A percentile compares a stretch with the other conserved stretches of the same genome.
Conservation (phyloP, 2,797 vertebrate genomes). For the Agapornis canus region DNA sequence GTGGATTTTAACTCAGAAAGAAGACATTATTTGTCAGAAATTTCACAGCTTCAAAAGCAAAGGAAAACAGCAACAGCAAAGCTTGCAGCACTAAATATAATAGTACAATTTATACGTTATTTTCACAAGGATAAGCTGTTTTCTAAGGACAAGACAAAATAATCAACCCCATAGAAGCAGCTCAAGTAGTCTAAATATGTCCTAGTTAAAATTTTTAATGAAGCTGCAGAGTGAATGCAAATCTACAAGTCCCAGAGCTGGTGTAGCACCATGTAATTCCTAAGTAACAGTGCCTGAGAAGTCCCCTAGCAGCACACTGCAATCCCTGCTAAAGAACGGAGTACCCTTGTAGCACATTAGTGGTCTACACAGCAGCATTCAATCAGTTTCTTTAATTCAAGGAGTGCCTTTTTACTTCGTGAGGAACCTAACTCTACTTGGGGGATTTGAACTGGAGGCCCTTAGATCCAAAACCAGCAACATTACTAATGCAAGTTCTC, state of each 20-base stretch:
- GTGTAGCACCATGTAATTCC: conserved; percentile 41
- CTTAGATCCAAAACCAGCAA: background rate
- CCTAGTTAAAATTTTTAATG: conserved; percentile 68
- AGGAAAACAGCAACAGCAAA: conserved; percentile 30
- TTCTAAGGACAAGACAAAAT: conserved; percentile 64
- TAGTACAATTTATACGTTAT: conserved; percentile 48
- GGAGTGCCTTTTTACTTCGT: background rate
- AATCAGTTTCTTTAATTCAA: background rate
- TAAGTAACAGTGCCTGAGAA: background rate
- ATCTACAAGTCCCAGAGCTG: conserved; percentile 60
- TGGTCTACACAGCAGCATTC: background rate
- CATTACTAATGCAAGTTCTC: background rate
- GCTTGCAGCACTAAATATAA: conserved; percentile 53
- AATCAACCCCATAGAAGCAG: conserved; percentile 55
- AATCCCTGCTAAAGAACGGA: background rate
- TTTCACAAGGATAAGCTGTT: conserved; percentile 65
- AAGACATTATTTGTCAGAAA: conserved; percentile 16
- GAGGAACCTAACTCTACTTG: background rate
- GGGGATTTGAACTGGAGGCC: background rate
- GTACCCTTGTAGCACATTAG: background rate
- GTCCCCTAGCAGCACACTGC: conserved; percentile 1
- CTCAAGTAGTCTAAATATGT: conserved; percentile 63
- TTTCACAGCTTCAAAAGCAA: background rate
- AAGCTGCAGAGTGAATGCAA: conserved; percentile 64
- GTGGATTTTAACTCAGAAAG: background rate